These are phyloP conservation scores for Dyspetes luteomarginatus DNA, from an alignment of 2,888 invertebrate genomes.

Conservation along the genomic window DNA sequence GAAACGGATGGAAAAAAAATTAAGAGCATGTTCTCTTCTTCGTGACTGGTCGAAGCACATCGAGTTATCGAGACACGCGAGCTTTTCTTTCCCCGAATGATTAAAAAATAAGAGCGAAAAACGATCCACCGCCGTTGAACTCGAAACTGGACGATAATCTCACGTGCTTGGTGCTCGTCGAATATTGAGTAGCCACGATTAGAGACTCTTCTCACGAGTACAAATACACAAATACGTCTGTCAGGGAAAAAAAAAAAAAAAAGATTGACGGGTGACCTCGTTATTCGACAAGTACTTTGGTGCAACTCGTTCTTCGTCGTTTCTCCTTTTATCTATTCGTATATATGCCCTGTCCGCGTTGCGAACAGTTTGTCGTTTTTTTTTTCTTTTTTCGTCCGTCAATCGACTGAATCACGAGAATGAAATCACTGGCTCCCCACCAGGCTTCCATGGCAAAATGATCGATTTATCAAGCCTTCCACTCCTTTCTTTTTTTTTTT, in stretches of 20 bases:
- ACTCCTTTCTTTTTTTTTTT: not conserved
- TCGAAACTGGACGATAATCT: conserved; percentile 36
- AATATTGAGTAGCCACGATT: conserved; percentile 63
- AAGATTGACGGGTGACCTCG: conserved; percentile 59
- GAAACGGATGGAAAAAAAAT: not conserved
- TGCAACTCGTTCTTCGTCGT: conserved; percentile 30
- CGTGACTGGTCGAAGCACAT: conserved; percentile 38
- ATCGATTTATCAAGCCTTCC: conserved; percentile 29
- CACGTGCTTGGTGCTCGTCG: conserved; percentile 43
- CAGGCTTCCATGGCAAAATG: conserved; percentile 7
- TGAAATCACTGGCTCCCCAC: not conserved
- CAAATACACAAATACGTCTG: not conserved
- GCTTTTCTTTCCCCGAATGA: conserved; percentile 15
- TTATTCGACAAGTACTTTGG: conserved; percentile 54
- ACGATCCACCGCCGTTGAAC: not conserved
- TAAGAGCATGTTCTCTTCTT: conserved; percentile 13
- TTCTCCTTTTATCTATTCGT: conserved; percentile 27
- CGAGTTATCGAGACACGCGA: conserved; percentile 49
- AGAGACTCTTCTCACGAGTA: conserved; percentile 13
- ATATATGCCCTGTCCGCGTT: conserved; percentile 9
- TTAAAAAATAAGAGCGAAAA: conserved; percentile 6
- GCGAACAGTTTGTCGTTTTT: conserved; percentile 19
- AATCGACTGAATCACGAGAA: conserved; percentile 35
- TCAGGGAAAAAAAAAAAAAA: not conserved
- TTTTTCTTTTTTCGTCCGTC: conserved; percentile 15